Evolutionary conservation across 2,888 invertebrate genomes (phyloP).

Genomic region (Chouioia cunea): DNA sequence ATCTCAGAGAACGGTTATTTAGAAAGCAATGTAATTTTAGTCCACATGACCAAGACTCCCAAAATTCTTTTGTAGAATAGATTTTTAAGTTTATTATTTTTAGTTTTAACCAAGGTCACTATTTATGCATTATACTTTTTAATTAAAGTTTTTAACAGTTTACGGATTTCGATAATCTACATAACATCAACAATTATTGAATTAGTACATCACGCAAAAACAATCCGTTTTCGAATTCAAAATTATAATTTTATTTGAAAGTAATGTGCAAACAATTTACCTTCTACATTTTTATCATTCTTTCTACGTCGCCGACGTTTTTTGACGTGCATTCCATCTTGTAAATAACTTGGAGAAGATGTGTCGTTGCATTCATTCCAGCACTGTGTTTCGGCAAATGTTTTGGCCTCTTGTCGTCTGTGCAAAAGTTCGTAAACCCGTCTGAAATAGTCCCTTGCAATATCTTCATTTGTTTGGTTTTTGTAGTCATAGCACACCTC

Average conservation of each 20-base stretch:
- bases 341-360: conserved; percentile 57
- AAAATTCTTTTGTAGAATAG: background rate
- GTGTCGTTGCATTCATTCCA: conserved; percentile 54
- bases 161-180: too few species aligned
- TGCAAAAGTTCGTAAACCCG: conserved; percentile 64
- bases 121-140: too few species aligned
- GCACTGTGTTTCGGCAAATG: conserved; percentile 45
- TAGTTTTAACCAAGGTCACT: too few species aligned
- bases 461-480: conserved; percentile 59
- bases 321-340: conserved; percentile 52
- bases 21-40: conserved; percentile 26
- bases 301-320: conserved; percentile 55
- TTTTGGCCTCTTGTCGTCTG: conserved; percentile 54
- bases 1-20: conserved; percentile 10
- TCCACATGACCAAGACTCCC: background rate
- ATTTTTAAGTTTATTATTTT: too few species aligned
- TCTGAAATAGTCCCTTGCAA: conserved; percentile 62
- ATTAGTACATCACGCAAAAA: too few species aligned
- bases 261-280: too few species aligned
- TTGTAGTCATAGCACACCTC: conserved; percentile 42
- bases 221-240: too few species aligned
- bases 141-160: too few species aligned
- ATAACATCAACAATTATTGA: too few species aligned
- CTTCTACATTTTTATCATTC: conserved; percentile 47
- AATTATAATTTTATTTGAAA: too few species aligned